A percentile compares a stretch with the other conserved stretches of the same genome.
Evolutionary conservation across 2,888 invertebrate genomes (phyloP).

Genomic region (Norana najaformis): DNA sequence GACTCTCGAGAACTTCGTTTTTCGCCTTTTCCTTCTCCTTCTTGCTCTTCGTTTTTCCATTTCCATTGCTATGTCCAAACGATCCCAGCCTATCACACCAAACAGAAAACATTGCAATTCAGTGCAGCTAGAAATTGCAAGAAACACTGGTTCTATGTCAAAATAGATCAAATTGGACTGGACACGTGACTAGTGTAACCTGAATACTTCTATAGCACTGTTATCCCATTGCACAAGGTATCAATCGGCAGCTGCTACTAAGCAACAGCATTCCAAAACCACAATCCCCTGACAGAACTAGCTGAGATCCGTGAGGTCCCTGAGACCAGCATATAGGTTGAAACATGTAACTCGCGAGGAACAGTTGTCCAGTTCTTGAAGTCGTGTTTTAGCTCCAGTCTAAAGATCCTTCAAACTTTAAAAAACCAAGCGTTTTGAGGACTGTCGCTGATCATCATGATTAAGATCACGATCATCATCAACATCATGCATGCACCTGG

Average conservation of each 20-base stretch:
- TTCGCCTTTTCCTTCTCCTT: constrained; percentile 16
- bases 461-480: no score
- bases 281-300: background rate
- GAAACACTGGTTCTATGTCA: background rate
- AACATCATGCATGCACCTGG: no score
- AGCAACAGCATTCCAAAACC: background rate
- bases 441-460: background rate
- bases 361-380: background rate
- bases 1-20: background rate
- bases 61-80: constrained; percentile 14
- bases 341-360: background rate
- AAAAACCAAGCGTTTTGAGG: background rate
- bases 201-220: background rate
- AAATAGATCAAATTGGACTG: background rate
- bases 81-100: background rate
- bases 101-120: background rate
- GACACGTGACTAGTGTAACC: background rate
- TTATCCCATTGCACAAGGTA: no score
- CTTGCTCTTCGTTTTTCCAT: constrained; percentile 8
- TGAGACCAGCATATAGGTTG: background rate
- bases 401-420: background rate
- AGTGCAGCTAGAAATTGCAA: background rate
- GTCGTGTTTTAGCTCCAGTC: background rate
- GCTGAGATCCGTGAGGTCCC: background rate
- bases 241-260: background rate